Evolutionary conservation across 1,140 invertebrate genomes (phyloP), one percentile per base, ranked within the genome.

Genomic region (Pogonus chalceus): DNA sequence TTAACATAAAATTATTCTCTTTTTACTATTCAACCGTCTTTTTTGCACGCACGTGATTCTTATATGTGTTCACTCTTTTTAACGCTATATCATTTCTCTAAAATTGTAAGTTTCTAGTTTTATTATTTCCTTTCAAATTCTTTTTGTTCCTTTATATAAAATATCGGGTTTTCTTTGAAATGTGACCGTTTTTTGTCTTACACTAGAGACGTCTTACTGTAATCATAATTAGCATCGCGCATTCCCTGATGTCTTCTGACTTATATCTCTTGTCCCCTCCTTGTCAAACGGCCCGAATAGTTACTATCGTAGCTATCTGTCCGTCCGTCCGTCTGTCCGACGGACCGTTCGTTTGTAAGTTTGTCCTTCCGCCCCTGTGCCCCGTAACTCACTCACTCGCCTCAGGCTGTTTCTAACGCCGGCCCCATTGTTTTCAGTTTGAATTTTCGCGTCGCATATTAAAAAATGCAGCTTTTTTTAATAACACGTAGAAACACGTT

Each of bases 1-100:
- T 62, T 60, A 59, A 63, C 60, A 57, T 63, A 60, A 59, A 62
- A 60, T 60, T 59, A 58, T 50, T 63, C 58, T 60, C 62, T 62
- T 62, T 63, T 63, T 60, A 63, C 37, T 43, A 43, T 9, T 43
- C 37, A 3, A 16, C 18, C 18, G 37, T 43, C 37, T 16, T 43
- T 9, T 7, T 43, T 16, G 9, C 3, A 43, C 37, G 37, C 37
- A 43, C 18, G 37, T 7, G 7, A 7, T 60, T 55, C n/a, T 3
- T 24, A 39, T 26, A 23, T 39, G 24, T 39, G 53, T 56, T 51
- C 52, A 48, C 58, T 57, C 52, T 56, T 54, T 35, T 54, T 50
- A 46, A 51, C 35, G 37, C 18, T 16, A 31, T 55, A 39, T 46
- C 54, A 26, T 43, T 46, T 55, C 54, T 21, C 20, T 50, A 22